A percentile compares a stretch with the other conserved stretches of the same genome.
phyloP scores from a whole-genome alignment of 1,140 invertebrate species.

The Hylaeus volcanicus region DNA sequence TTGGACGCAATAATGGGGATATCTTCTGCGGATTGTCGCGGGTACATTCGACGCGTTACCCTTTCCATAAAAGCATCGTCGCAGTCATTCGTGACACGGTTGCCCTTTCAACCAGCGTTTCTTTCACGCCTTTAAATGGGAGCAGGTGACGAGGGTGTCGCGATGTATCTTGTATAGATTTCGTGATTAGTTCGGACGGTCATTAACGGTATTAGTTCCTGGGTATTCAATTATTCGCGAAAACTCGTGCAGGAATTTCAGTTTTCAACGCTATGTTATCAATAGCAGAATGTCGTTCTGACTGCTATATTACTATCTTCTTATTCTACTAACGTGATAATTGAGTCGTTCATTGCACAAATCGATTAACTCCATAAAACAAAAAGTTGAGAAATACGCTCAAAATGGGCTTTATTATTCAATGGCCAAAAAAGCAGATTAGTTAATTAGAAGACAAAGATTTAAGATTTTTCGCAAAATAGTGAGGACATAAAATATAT shows the following conservation, averaged over 20 bases:
- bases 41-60: background rate
- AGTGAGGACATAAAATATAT: too few species aligned
- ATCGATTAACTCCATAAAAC: too few species aligned
- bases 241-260: too few species aligned
- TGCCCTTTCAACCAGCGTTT: background rate
- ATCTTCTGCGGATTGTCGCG: conserved; percentile 25
- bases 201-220: background rate
- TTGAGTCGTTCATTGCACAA: too few species aligned
- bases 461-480: too few species aligned
- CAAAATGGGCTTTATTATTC: too few species aligned
- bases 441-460: too few species aligned
- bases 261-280: background rate
- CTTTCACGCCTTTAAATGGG: conserved; percentile 2
- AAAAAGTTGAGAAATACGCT: too few species aligned
- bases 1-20: conserved; percentile 13
- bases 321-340: too few species aligned
- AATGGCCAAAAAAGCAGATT: too few species aligned
- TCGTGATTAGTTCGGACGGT: background rate
- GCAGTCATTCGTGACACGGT: background rate
- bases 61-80: background rate
- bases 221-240: background rate
- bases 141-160: background rate
- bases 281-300: too few species aligned
- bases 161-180: background rate
- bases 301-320: too few species aligned